phyloP scores from a whole-genome alignment of 2,797 vertebrate genomes.

The Mus minutoides region DNA sequence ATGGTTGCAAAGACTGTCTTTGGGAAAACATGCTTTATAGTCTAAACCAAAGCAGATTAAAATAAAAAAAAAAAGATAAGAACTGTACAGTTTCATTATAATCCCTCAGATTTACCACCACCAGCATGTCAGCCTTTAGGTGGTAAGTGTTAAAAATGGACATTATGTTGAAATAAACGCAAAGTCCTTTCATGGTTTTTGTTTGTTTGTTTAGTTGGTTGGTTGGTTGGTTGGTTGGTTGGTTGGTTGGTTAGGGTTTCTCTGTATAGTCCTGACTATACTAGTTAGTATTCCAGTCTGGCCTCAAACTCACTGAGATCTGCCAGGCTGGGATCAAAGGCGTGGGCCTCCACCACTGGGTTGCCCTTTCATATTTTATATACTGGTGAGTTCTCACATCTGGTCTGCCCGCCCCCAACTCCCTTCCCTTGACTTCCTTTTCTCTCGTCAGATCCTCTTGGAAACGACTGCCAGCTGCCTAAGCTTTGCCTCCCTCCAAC shows the following conservation, averaged over 20 bases:
- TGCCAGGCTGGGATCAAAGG: neutral
- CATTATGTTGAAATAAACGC: slow-evolving; percentile 69
- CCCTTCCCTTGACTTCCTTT: neutral
- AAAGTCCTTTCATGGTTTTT: slow-evolving; percentile 68
- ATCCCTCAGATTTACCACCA: slow-evolving; percentile 71
- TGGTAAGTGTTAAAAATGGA: slow-evolving; percentile 64
- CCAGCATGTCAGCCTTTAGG: slow-evolving; percentile 36
- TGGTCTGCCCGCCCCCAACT: neutral
- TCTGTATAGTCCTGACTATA: neutral
- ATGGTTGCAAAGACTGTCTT: slow-evolving; percentile 64
- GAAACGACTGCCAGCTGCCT: slow-evolving; percentile 55
- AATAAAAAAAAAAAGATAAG: neutral
- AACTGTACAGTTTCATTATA: slow-evolving; percentile 65
- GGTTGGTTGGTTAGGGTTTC: neutral
- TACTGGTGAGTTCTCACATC: slow-evolving; percentile 72
- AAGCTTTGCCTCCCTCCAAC: slow-evolving; percentile 54
- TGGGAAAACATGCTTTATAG: slow-evolving; percentile 51
- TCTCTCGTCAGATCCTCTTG: slow-evolving; percentile 6
- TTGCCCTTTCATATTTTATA: slow-evolving; percentile 67
- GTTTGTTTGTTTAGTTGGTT: neutral
- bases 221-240: neutral
- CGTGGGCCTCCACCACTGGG: rapidly evolving
- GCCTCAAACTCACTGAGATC: neutral
- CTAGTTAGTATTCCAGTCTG: neutral
- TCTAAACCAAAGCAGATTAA: slow-evolving; percentile 61